Conservation (phyloP, 2,888 invertebrate genomes). For the Euzophera pinguis region DNA sequence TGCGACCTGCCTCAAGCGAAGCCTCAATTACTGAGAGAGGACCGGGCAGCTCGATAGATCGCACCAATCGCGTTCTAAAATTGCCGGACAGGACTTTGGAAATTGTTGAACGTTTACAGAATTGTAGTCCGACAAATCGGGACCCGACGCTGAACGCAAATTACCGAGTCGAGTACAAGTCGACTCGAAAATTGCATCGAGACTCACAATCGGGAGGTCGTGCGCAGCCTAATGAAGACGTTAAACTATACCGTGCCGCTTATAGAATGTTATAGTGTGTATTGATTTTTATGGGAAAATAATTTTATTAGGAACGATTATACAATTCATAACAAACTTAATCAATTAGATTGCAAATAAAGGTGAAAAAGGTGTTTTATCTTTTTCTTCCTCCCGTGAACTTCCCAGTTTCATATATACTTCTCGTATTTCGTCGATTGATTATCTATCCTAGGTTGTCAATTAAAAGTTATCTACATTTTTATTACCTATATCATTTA, state of each 20-base stretch:
- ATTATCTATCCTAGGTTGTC: no score
- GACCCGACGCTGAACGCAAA: conserved; percentile 57
- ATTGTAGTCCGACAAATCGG: conserved; percentile 66
- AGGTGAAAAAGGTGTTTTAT: no score
- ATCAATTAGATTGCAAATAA: conserved; percentile 17
- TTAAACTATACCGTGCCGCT: conserved; percentile 65
- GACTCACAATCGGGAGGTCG: conserved; percentile 62
- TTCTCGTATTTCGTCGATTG: no score
- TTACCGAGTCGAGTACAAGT: conserved; percentile 53
- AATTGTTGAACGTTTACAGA: conserved; percentile 62
- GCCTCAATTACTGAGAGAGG: conserved; percentile 60
- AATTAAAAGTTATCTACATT: no score
- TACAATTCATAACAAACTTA: conserved; percentile 8
- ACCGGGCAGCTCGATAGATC: conserved; percentile 49
- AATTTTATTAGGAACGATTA: conserved; percentile 49
- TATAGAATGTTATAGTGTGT: conserved; percentile 61
- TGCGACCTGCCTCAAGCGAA: conserved; percentile 67
- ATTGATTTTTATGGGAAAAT: conserved; percentile 73
- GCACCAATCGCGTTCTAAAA: conserved; percentile 62
- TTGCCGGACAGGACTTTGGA: conserved; percentile 60
- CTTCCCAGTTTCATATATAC: no score
- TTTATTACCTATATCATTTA: no score
- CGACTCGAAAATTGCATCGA: conserved; percentile 63
- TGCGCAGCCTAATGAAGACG: conserved; percentile 72
- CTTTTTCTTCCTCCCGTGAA: no score